Percentiles rank a stretch among this genome's conserved stretches.
phyloP scores from a whole-genome alignment of 92 coral and sea anemone species.

The Plumapathes pennacea region DNA sequence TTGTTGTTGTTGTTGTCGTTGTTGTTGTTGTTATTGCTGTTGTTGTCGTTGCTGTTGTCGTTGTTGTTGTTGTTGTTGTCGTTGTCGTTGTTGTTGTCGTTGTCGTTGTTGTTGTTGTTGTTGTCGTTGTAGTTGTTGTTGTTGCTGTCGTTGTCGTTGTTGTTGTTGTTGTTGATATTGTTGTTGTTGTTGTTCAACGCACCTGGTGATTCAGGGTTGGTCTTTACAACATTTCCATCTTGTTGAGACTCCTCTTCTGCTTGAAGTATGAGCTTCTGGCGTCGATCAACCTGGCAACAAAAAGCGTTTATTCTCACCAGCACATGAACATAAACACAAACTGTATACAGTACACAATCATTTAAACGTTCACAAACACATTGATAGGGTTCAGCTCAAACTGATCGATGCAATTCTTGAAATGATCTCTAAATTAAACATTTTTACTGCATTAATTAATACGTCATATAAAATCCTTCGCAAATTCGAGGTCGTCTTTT shows the following conservation, averaged over 20 bases:
- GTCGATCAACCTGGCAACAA: constrained; percentile 81
- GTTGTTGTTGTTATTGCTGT: too few species aligned
- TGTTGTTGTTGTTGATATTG: background rate
- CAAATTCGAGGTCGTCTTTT: too few species aligned
- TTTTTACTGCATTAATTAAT: background rate
- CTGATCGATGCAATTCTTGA: background rate
- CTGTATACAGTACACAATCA: too few species aligned
- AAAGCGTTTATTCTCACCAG: too few species aligned
- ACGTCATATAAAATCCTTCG: too few species aligned
- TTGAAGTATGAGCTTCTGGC: constrained; percentile 88
- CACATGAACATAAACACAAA: too few species aligned
- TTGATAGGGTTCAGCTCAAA: too few species aligned
- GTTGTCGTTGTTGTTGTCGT: background rate
- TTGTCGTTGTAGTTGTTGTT: background rate
- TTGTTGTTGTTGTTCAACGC: too few species aligned
- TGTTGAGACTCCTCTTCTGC: constrained; percentile 78
- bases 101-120: background rate
- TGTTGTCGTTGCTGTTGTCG: background rate
- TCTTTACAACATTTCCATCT: constrained; percentile 53
- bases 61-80: background rate
- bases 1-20: too few species aligned
- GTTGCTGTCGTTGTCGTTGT: constrained; percentile 1
- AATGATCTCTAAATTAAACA: background rate
- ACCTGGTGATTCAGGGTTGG: constrained; percentile 85
- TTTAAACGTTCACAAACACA: too few species aligned